Evolutionary conservation across 2,113 vertebrate species (phyloP).

Genomic region (Epinephelus lanceolatus): DNA sequence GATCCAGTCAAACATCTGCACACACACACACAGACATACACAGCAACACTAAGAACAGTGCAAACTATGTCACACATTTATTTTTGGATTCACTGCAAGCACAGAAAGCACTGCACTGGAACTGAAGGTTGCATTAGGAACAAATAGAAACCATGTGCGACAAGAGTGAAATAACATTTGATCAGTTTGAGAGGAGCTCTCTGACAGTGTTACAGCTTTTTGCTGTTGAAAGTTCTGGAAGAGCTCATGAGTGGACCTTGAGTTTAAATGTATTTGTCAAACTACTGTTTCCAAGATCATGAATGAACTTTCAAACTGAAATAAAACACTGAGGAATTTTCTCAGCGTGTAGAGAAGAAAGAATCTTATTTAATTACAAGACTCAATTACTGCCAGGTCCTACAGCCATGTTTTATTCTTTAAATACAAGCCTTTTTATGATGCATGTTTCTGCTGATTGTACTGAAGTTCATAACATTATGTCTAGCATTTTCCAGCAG

Average conservation of each 20-base stretch:
- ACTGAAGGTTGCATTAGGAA: neutral
- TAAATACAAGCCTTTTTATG: neutral
- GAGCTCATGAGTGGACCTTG: neutral
- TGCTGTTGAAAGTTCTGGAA: neutral
- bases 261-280: neutral
- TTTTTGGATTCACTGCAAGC: neutral
- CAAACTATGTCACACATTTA: neutral
- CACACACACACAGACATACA: constrained; percentile 23
- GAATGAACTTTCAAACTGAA: neutral
- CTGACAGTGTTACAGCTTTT: neutral
- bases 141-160: neutral
- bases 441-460: neutral
- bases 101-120: neutral
- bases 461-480: neutral
- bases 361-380: too few species aligned
- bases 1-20: constrained; percentile 99
- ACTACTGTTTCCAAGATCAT: neutral
- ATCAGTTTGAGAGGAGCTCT: neutral
- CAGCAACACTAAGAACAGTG: neutral
- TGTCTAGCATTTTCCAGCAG: neutral
- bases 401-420: neutral
- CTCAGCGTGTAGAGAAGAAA: neutral
- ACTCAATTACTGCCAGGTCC: neutral
- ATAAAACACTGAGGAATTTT: neutral
- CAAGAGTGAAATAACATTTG: neutral